A percentile compares a stretch with the other conserved stretches of the same genome.
phyloP scores from a whole-genome alignment of 2,797 vertebrate species.

The Selene dorsalis region DNA sequence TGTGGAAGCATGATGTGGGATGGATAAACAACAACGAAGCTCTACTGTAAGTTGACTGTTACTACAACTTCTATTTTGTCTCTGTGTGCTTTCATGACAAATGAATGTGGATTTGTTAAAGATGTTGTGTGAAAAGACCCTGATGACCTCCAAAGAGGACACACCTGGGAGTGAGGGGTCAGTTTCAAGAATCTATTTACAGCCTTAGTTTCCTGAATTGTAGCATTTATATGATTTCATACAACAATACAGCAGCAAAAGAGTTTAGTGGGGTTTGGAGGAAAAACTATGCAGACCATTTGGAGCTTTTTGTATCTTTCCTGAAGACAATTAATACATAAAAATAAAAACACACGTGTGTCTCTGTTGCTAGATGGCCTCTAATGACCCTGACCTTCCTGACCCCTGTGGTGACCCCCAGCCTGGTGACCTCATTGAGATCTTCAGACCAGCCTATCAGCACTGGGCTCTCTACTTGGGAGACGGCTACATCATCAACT shows the following conservation, averaged over 20 bases:
- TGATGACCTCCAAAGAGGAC: constrained; percentile 24
- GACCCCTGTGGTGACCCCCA: constrained; percentile 82
- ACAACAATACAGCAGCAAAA: neutral
- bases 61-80: neutral
- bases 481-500: constrained; percentile 93
- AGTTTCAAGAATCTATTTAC: neutral
- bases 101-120: neutral
- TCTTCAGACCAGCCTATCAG: constrained; percentile 91
- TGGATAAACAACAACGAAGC: constrained; percentile 82
- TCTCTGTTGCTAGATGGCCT: constrained; percentile 85
- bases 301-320: neutral
- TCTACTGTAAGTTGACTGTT: constrained; percentile 72
- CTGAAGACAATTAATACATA: neutral
- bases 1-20: constrained; percentile 86
- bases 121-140: neutral
- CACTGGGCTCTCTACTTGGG: constrained; percentile 97
- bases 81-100: neutral
- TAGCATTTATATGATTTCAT: neutral
- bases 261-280: neutral
- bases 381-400: constrained; percentile 81
- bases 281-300: neutral
- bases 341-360: neutral
- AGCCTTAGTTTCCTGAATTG: constrained; percentile 1
- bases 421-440: constrained; percentile 96
- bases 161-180: neutral